phyloP scores from a whole-genome alignment of 2,797 vertebrate species.

The Hydrocynus forskahlii region DNA sequence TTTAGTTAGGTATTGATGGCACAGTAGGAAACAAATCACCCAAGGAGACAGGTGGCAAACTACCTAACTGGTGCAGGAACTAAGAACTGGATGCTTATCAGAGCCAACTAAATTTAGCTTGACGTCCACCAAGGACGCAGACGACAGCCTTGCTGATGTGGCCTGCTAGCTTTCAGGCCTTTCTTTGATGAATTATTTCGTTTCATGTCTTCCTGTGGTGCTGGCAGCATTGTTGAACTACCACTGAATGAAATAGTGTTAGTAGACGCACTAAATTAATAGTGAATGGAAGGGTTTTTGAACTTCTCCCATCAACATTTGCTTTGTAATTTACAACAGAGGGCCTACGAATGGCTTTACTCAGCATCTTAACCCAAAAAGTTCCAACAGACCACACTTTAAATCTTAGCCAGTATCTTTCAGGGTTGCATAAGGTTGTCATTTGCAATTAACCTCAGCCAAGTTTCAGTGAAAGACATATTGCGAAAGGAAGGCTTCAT shows the following conservation, averaged over 20 bases:
- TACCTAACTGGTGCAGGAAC: background rate
- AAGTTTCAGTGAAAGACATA: background rate
- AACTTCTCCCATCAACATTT: background rate
- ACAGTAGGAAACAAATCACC: background rate
- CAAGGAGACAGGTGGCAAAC: constrained; percentile 3
- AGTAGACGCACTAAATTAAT: background rate
- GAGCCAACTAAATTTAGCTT: background rate
- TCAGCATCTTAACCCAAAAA: background rate
- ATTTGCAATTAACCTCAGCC: constrained; percentile 34
- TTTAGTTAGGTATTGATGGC: background rate
- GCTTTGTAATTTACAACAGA: background rate
- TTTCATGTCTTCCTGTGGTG: constrained; percentile 14
- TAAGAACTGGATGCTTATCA: constrained; percentile 1
- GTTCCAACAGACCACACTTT: background rate
- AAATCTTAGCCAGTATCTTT: background rate
- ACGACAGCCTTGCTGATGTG: background rate
- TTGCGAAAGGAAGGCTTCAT: background rate
- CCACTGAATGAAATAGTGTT: background rate
- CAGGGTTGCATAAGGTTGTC: constrained; percentile 2
- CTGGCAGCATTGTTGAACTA: background rate
- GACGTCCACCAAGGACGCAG: constrained; percentile 4
- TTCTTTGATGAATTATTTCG: constrained; percentile 15
- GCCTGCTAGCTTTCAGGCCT: constrained; percentile 4
- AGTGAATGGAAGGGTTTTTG: background rate
- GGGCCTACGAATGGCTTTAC: background rate